Evolutionary conservation across 2,113 vertebrate species (phyloP), one percentile per base, ranked within the genome.

Genomic region (Nesospiza acunhae): DNA sequence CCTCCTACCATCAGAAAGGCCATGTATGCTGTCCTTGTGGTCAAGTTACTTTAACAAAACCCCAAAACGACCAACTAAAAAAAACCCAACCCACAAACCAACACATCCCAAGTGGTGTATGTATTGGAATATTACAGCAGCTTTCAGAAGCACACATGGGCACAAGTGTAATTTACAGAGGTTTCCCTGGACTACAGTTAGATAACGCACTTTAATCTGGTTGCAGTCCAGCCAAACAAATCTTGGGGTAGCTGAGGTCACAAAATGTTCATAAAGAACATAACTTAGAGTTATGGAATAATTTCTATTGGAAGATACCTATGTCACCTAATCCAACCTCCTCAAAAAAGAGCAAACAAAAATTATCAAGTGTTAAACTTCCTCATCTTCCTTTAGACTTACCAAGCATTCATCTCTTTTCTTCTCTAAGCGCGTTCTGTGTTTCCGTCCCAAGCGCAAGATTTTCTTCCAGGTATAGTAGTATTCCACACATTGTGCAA

Each of bases 391-490:
- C 56, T 92, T 64, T 74, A 22, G 21, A 69, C 98, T 98, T 90
- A 98, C 98, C 97, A 97, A 59, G 42, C 95, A 98, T 21, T 98
- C 98, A 2, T 98, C 97, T 68, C 97, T 96, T 76, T 97, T 97
- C 30, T 98, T 98, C 14, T 96, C 89, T 33, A 98, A 97, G 23
- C 98, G 98, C 15, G 98, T 97, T 72, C 98, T 97, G 83, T 98
- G 98, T 53, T 97, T 98, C 60, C 96, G 97, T 52, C 98, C 98
- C 77, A 98, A 89, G 53, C 96, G 98, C 96, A 99, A 95, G 41
- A 98, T 98, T 93, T 98, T 99, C 94, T 99, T 99, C 98, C 99
- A 99, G 1, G 98, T 99, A 62, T 99, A 99, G 96, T 99, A 99
- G 96, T 99, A 99, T 94, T 99, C 99, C 55, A 99, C 99, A 64